Conservation (phyloP, 2,888 invertebrate genomes). For the Dolichopus griseipennis region DNA sequence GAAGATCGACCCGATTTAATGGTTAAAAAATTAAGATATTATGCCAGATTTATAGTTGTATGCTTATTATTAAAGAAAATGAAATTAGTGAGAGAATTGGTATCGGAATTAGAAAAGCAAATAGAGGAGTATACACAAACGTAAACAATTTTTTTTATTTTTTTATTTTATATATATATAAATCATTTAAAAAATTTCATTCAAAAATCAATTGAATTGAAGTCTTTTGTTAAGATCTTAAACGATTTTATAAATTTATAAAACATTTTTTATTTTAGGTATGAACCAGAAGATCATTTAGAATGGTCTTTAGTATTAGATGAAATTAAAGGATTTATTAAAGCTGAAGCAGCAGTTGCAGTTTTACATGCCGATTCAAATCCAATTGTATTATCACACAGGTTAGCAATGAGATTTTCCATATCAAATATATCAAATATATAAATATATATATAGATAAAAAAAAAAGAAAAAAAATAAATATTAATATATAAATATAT, state of each 20-base stretch:
- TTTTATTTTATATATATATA: background rate
- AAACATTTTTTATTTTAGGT: conserved; percentile 39
- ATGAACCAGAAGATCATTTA: conserved; percentile 93
- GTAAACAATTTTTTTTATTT: conserved; percentile 28
- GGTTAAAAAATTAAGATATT: conserved; percentile 92
- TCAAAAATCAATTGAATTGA: background rate
- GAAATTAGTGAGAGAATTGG: conserved; percentile 84
- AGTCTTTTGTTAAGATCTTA: background rate
- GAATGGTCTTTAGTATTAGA: conserved; percentile 93
- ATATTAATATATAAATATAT: background rate
- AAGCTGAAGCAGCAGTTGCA: conserved; percentile 81
- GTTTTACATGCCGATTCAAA: conserved; percentile 81
- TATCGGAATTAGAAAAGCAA: conserved; percentile 85
- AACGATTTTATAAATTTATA: conserved; percentile 7
- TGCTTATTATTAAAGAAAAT: conserved; percentile 87
- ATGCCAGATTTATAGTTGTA: conserved; percentile 93
- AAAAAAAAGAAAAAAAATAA: too few relatives aligned
- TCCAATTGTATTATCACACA: conserved; percentile 78
- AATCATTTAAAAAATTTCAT: too few relatives aligned
- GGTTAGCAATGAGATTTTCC: conserved; percentile 45
- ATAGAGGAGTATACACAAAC: conserved; percentile 91
- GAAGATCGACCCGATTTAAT: conserved; percentile 91
- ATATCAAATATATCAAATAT: background rate
- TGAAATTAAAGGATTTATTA: conserved; percentile 90
- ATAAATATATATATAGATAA: background rate